Conservation (phyloP, 2,113 vertebrate genomes). For the Chloroceryle aenea region DNA sequence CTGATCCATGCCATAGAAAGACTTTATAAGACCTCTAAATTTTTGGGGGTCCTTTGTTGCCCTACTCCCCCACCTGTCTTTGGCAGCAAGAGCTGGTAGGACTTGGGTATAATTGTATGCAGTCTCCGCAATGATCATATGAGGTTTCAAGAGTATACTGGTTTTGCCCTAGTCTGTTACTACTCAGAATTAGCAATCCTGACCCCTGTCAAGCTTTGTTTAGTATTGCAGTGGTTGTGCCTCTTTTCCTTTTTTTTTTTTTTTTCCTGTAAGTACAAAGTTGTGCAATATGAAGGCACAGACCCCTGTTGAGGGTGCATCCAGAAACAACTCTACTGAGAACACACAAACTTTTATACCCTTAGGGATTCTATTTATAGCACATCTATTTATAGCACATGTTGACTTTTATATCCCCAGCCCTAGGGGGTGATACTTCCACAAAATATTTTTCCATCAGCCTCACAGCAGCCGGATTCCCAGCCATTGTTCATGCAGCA, state of each 20-base stretch:
- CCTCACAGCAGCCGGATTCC: too few species aligned
- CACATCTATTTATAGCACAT: too few species aligned
- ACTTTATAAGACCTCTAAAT: background rate
- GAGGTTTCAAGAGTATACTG: background rate
- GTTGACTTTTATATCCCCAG: too few species aligned
- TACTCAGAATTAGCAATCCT: background rate
- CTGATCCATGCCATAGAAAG: background rate
- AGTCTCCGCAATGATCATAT: rapidly evolving
- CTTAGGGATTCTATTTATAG: too few species aligned
- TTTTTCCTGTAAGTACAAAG: too few species aligned
- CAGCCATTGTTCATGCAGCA: too few species aligned
- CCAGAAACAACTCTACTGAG: too few species aligned
- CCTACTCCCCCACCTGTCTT: background rate
- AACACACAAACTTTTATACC: too few species aligned
- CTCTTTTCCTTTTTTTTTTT: background rate
- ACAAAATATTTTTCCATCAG: too few species aligned
- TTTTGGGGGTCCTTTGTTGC: background rate
- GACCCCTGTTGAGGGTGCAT: too few species aligned
- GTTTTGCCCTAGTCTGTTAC: background rate
- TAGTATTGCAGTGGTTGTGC: rapidly evolving
- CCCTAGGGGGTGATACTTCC: too few species aligned
- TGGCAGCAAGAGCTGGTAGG: background rate
- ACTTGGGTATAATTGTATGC: background rate
- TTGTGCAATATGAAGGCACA: too few species aligned
- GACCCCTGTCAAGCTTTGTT: rapidly evolving